These are phyloP conservation scores for Desoria tigrina DNA, from an alignment of 2,888 invertebrate genomes.

Conservation along the genomic window DNA sequence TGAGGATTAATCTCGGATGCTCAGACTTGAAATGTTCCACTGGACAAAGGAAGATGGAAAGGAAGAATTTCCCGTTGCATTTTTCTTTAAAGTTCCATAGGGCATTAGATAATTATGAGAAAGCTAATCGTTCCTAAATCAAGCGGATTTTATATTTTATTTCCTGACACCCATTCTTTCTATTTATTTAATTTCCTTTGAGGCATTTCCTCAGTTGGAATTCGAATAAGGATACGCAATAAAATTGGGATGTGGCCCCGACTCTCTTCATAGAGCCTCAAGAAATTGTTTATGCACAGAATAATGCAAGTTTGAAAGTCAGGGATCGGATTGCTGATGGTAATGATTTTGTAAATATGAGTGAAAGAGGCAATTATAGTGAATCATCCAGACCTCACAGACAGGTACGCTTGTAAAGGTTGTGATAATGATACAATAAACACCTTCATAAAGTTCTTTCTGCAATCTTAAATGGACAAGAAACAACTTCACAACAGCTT, in stretches of 20 bases:
- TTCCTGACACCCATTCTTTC: too few relatives aligned
- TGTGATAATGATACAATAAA: constrained; percentile 23
- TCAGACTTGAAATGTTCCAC: too few relatives aligned
- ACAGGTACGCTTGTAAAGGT: constrained; percentile 12
- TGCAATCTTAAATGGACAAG: constrained; percentile 3
- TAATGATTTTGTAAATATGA: constrained; percentile 1
- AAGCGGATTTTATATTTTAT: too few relatives aligned
- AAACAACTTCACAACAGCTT: not conserved
- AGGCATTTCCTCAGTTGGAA: too few relatives aligned
- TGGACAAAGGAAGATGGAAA: constrained; percentile 1
- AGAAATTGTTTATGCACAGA: not conserved
- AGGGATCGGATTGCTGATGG: not conserved
- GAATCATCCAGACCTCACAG: constrained; percentile 19
- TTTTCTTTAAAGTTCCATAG: too few relatives aligned
- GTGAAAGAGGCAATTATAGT: constrained; percentile 12
- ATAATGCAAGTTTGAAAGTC: not conserved
- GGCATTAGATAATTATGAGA: too few relatives aligned
- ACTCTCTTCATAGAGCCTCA: not conserved
- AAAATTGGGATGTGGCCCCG: not conserved
- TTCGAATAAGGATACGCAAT: too few relatives aligned
- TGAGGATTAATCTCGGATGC: not conserved
- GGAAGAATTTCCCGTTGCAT: too few relatives aligned
- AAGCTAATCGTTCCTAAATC: too few relatives aligned
- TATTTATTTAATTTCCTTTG: too few relatives aligned
- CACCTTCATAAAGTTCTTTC: constrained; percentile 21